These are phyloP conservation scores for Bemisia tabaci DNA, from an alignment of 1,140 invertebrate species.

Conservation along the genomic window DNA sequence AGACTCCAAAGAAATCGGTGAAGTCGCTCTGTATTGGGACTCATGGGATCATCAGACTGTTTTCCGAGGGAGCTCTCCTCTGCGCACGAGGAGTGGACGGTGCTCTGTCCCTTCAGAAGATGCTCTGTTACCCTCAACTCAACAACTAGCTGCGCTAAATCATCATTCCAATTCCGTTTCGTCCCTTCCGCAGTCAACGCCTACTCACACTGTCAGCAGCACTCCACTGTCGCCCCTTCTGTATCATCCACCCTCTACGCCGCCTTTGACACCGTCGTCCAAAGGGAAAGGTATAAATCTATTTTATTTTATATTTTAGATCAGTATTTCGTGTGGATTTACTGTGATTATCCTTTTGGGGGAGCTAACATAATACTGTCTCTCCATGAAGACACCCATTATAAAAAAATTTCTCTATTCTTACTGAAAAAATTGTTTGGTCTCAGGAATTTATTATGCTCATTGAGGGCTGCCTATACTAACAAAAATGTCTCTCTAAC, in stretches of 20 bases:
- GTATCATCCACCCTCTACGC: constrained; percentile 32
- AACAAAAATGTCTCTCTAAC: too few relatives aligned
- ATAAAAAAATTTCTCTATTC: too few relatives aligned
- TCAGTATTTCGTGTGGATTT: constrained; percentile 1
- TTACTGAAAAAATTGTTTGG: too few relatives aligned
- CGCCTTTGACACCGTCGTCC: constrained; percentile 47
- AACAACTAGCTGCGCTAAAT: constrained; percentile 23
- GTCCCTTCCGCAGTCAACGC: not conserved
- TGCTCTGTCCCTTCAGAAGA: constrained; percentile 46
- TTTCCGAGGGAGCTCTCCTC: constrained; percentile 40
- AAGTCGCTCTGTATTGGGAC: constrained; percentile 68
- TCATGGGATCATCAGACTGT: constrained; percentile 61
- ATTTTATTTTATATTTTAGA: constrained; percentile 8
- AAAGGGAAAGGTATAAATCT: constrained; percentile 30
- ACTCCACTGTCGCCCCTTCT: constrained; percentile 26
- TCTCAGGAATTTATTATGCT: too few relatives aligned
- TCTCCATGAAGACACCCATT: too few relatives aligned
- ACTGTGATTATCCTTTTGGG: too few relatives aligned
- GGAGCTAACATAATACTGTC: too few relatives aligned
- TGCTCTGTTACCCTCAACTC: constrained; percentile 36
- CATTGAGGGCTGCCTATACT: too few relatives aligned
- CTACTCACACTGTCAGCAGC: constrained; percentile 23
- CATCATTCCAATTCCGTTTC: not conserved
- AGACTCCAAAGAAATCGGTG: constrained; percentile 35
- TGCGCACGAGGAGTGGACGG: constrained; percentile 36